Percentiles rank a stretch among this genome's conserved stretches.
phyloP scores from a whole-genome alignment of 2,797 vertebrate genomes.

The Acanthis flammea region DNA sequence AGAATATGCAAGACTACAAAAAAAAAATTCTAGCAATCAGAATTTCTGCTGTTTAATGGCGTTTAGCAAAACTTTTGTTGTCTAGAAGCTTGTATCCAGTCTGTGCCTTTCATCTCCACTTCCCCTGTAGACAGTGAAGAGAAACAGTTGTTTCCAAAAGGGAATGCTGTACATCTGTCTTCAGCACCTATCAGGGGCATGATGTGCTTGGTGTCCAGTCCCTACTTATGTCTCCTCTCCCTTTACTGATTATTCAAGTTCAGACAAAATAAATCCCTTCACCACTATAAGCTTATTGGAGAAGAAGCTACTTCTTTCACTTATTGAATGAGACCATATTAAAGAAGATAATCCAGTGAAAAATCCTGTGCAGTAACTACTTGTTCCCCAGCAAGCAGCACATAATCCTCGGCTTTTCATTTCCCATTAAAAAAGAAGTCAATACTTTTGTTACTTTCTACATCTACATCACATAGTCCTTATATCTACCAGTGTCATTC shows the following conservation, averaged over 20 bases:
- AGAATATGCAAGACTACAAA: neutral
- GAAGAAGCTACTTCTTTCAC: neutral
- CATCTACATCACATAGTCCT: neutral
- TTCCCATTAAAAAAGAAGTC: neutral
- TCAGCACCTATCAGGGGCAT: neutral
- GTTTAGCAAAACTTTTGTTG: neutral
- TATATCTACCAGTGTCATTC: neutral
- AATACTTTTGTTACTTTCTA: neutral
- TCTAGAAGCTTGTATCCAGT: neutral
- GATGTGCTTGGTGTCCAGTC: neutral
- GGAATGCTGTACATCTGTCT: neutral
- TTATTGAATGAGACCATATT: neutral
- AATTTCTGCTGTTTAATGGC: neutral
- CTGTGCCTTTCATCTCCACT: neutral
- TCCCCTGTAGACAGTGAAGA: neutral
- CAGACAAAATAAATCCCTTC: neutral
- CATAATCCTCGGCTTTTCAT: neutral
- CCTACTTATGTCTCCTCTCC: neutral
- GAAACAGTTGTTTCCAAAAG: neutral
- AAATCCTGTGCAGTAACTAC: neutral
- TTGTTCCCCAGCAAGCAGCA: neutral
- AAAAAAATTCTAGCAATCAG: neutral
- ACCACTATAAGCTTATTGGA: neutral
- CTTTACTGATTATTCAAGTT: neutral
- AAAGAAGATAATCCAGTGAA: neutral